These are phyloP conservation scores for Fringilla coelebs DNA, from an alignment of 2,797 vertebrate species.

Conservation along the genomic window DNA sequence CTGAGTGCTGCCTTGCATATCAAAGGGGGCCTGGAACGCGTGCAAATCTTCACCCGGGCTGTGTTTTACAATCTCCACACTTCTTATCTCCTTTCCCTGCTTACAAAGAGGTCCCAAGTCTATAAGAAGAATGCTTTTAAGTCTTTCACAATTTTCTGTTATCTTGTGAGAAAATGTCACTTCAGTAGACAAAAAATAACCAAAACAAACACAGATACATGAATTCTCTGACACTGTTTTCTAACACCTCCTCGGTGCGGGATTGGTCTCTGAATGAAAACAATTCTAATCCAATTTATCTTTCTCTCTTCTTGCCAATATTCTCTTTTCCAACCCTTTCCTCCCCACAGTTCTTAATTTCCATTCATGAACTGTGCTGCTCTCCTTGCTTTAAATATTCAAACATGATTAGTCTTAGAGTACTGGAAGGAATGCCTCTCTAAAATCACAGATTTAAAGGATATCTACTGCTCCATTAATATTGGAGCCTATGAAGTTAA, in stretches of 20 bases:
- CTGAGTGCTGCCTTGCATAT: neutral
- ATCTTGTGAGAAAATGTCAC: neutral
- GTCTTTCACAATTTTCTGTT: neutral
- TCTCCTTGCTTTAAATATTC: neutral
- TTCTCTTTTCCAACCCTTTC: neutral
- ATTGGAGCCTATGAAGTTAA: neutral
- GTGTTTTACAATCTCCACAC: accelerated
- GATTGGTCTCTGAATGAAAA: neutral
- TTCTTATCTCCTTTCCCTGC: neutral
- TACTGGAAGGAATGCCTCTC: neutral
- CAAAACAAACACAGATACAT: neutral
- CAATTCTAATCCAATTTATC: neutral
- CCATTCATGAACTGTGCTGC: neutral
- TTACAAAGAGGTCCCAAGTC: neutral
- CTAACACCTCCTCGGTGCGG: neutral
- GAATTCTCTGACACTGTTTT: neutral
- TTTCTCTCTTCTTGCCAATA: neutral
- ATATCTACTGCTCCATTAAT: neutral
- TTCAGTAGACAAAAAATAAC: neutral
- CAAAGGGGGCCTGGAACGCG: neutral
- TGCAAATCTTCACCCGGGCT: neutral
- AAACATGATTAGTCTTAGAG: neutral
- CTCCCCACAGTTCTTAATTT: neutral
- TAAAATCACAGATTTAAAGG: neutral
- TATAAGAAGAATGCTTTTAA: neutral